These are phyloP conservation scores for Pangasius krempfi DNA, from an alignment of 2,797 vertebrate species.

Conservation along the genomic window DNA sequence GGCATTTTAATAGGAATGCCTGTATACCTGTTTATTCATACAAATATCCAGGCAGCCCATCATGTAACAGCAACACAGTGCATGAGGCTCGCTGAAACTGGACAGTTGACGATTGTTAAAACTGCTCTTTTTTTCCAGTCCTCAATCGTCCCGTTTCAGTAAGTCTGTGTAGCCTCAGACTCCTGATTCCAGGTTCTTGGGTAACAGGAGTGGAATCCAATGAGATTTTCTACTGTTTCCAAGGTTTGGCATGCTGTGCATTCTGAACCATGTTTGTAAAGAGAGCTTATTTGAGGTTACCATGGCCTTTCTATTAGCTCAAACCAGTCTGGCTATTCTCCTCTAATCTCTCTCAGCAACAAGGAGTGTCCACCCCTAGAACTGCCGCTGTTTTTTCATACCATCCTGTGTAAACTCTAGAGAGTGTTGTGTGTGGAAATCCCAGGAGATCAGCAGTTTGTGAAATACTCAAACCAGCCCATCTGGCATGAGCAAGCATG, in stretches of 20 bases:
- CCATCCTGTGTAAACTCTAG: not conserved
- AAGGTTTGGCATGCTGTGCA: not conserved
- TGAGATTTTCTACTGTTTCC: not conserved
- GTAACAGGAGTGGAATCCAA: not conserved
- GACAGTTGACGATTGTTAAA: not conserved
- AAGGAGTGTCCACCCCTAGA: not conserved
- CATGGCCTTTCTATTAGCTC: not conserved
- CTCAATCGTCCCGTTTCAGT: not conserved
- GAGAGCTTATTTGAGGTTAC: not conserved
- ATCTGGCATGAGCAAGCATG: not conserved
- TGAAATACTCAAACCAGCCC: not conserved
- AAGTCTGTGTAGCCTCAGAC: not conserved
- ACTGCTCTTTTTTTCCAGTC: not conserved
- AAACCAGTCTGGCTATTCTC: not conserved
- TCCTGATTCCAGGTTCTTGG: not conserved
- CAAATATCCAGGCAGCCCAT: not conserved
- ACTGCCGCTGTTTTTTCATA: not conserved
- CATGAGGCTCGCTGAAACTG: not conserved
- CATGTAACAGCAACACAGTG: not conserved
- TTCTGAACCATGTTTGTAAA: not conserved
- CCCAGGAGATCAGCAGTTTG: not conserved
- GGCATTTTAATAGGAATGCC: not conserved
- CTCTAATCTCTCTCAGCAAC: not conserved
- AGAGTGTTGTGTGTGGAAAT: not conserved
- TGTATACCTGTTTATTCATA: not conserved